phyloP scores from a whole-genome alignment of 2,888 invertebrate genomes.

The Rhagonycha fulva region DNA sequence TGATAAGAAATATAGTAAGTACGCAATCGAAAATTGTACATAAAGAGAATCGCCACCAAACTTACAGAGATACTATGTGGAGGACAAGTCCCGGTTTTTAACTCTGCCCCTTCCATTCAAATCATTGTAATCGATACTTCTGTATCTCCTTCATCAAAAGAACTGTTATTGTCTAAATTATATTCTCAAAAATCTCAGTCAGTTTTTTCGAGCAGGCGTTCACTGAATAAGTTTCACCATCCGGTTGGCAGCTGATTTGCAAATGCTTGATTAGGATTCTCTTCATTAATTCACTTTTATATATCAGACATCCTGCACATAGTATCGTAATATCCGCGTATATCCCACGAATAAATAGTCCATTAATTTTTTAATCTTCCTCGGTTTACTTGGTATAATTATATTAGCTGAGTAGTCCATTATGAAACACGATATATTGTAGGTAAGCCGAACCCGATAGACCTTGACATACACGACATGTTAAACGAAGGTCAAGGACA shows the following conservation, averaged over 20 bases:
- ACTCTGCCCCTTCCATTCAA: background rate
- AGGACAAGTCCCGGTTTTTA: too few species aligned
- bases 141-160: background rate
- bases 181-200: background rate
- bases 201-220: background rate
- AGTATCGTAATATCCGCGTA: background rate
- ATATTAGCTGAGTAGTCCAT: background rate
- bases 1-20: background rate
- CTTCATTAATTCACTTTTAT: background rate
- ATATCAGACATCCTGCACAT: background rate
- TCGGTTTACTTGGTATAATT: background rate
- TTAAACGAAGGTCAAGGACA: constrained; percentile 37
- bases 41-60: too few species aligned
- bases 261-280: background rate
- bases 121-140: background rate
- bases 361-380: background rate
- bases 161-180: background rate
- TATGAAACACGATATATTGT: background rate
- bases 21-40: too few species aligned
- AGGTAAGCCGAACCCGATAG: background rate
- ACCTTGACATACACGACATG: constrained; percentile 24
- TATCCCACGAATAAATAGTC: background rate
- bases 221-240: background rate
- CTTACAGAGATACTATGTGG: too few species aligned
- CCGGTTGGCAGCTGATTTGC: background rate